phyloP scores from a whole-genome alignment of 2,797 vertebrate genomes.

The Zalophus californianus region DNA sequence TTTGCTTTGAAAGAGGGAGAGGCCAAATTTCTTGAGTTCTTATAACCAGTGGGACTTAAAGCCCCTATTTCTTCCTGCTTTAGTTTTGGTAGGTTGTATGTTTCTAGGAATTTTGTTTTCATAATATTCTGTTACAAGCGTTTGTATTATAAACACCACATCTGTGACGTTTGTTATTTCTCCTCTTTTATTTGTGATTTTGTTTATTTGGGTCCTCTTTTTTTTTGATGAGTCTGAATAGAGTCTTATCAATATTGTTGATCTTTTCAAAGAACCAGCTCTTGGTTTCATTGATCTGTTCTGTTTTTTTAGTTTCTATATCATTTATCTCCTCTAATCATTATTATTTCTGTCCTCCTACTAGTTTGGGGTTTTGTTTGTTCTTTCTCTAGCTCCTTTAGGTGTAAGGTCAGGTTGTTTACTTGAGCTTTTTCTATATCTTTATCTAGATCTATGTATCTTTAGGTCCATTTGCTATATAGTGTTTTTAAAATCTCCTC shows the following conservation, averaged over 20 bases:
- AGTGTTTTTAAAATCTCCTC: background rate
- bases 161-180: background rate
- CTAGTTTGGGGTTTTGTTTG: background rate
- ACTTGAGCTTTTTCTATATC: background rate
- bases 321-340: background rate
- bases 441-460: background rate
- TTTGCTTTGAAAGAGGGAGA: background rate
- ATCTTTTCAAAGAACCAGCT: background rate
- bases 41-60: background rate
- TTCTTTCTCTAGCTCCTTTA: background rate
- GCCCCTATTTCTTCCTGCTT: background rate
- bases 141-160: background rate
- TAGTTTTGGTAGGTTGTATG: background rate
- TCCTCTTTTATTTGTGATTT: background rate
- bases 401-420: background rate
- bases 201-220: background rate
- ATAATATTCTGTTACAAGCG: background rate
- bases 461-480: background rate
- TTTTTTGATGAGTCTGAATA: background rate
- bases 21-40: background rate
- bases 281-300: background rate
- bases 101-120: background rate
- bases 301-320: background rate
- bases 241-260: background rate
- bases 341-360: background rate